phyloP scores from a whole-genome alignment of 2,888 invertebrate species.

The Aspidiotus destructor region DNA sequence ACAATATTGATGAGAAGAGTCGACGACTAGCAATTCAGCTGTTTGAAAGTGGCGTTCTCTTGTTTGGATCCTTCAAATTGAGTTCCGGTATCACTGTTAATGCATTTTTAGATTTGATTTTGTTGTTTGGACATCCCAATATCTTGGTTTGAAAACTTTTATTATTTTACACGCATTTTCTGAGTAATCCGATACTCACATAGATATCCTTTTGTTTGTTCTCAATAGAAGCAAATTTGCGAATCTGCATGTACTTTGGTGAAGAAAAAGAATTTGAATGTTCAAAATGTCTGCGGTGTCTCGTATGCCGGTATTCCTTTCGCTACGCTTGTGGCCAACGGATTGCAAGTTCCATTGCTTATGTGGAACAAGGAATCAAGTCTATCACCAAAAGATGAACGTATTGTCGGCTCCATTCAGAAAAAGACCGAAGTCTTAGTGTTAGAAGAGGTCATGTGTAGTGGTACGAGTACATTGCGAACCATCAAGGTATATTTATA shows the following conservation, averaged over 20 bases:
- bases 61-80: conserved; percentile 10
- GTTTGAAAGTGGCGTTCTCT: conserved; percentile 13
- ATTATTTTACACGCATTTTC: no score
- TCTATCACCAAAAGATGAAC: not conserved
- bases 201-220: not conserved
- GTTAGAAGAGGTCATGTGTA: conserved; percentile 18
- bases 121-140: conserved; percentile 1
- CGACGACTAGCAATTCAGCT: conserved; percentile 8
- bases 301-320: conserved; percentile 22
- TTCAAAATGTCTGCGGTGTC: conserved; percentile 13
- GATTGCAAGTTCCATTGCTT: conserved; percentile 10
- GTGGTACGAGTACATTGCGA: conserved; percentile 18
- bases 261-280: conserved; percentile 2
- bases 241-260: not conserved
- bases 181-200: not conserved
- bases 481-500: conserved; percentile 11
- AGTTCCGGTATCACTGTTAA: not conserved
- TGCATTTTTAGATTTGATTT: conserved; percentile 16
- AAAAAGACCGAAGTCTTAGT: conserved; percentile 8
- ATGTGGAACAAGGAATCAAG: conserved; percentile 18
- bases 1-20: not conserved
- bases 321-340: conserved; percentile 1
- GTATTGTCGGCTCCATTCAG: conserved; percentile 17
- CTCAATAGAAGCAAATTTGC: conserved; percentile 12
- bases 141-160: conserved; percentile 7